Evolutionary conservation across 2,113 vertebrate genomes (phyloP), one percentile per base, ranked within the genome.

Genomic region (Cebidichthys violaceus): DNA sequence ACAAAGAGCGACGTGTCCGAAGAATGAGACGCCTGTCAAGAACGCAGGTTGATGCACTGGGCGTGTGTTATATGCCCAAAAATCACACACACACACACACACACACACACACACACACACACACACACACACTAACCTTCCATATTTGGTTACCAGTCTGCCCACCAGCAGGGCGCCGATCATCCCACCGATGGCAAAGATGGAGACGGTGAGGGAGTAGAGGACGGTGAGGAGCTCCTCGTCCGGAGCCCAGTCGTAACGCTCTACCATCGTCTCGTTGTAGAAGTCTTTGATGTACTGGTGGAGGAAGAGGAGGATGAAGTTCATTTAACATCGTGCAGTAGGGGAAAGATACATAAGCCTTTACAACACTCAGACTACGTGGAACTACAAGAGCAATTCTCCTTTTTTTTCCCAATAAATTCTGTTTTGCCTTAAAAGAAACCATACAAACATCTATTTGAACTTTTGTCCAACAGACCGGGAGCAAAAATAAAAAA

Each of bases 271-370:
- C 0, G 96, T 96, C 82, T 92, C 33, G 0, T 98, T 98, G 93
- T 96, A 98, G 93, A 98, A 98, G 75, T 90, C 86, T 91, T 97
- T 98, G 72, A 98, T 98, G 87, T 96, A 94, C 97, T 98, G 92
- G 0, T 20, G 68, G 60, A 66, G 47, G 35, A 66, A 47, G 81
- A 14, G 68, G 10, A 24, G 10, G 65, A n/a, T 27, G 17, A 24
- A 33, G 4, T 41, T 27, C 0, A 54, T 59, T 64, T 39, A 64
- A 33, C 4, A 52, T 9, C 54, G 11, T 17, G 10, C 10, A 69
- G 14, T 10, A 68, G 24, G 27, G 6, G 10, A 45, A 65, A 17
- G 13, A 43, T 17, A 13, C 3, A 71, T 11, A 18, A 31, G 33
- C 35, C 13, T 9, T 62, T 20, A 82, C 15, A 27, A 47, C 43